Evolutionary conservation across 2,888 invertebrate species (phyloP), one percentile per base, ranked within the genome.

Genomic region (Zaprionus bogoriensis): DNA sequence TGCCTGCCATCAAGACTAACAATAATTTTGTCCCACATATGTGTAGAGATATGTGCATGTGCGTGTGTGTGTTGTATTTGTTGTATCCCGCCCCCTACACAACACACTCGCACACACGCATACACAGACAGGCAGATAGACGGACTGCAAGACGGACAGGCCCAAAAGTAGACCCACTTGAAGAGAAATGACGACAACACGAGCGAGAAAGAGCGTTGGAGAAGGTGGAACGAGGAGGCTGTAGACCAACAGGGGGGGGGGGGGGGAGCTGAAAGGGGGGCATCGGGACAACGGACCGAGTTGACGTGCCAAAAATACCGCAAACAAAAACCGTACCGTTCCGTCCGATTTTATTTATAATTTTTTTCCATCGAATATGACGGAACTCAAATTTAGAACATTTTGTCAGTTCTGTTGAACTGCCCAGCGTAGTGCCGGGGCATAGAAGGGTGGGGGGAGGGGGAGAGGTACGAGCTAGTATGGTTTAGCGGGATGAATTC

Each of bases 221-320:
- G 9, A 5, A 19, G 17, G 20, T 0, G 3, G 19, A 2, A 4
- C 10, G 1, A 20, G 2, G 4, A 19, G 0, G 25, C n/a, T 12
- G n/a, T 1, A 10, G 4, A 3, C 27, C 9, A 23, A 23, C 23
- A 1, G 23, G 14, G 17, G 2, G 23, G 1, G 9, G 19, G 19
- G n/a, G 6, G 10, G 10, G 23, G 25, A 44, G 50, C 23, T 42
- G 14, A 9, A 22, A 23, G 0, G 12, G 30, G 19, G 22, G n/a
- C 12, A 9, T 7, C 32, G 57, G 44, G 58, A 10, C 14, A 38
- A 12, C 19, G 39, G 27, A 39, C 42, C 22, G 32, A 47, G 57
- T 72, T 75, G 71, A 65, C 42, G 71, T 65, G 73, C 73, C 73
- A 75, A 73, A 73, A 73, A 73, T 73, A 72, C 75, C 75, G 63